Evolutionary conservation across 2,888 invertebrate genomes (phyloP).

Genomic region (Minunthozetes semirufus): DNA sequence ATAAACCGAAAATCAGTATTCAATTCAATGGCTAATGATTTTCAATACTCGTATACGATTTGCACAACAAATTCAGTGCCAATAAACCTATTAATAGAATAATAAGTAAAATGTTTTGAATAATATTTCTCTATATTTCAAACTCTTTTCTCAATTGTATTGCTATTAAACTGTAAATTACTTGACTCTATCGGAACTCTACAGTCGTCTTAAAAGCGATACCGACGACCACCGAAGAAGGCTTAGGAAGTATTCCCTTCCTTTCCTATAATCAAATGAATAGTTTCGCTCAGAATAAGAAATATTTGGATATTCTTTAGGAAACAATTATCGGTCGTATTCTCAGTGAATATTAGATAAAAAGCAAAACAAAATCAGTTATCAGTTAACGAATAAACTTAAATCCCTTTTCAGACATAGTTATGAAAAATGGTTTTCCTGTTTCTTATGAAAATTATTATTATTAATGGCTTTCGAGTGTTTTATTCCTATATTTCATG

Average conservation of each 20-base stretch:
- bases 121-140: not conserved
- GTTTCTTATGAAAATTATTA: no score
- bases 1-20: not conserved
- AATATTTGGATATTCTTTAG: no score
- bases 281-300: no score
- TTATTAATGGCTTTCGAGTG: no score
- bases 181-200: not conserved
- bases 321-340: no score
- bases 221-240: conserved; percentile 5
- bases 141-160: not conserved
- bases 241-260: not conserved
- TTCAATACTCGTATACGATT: not conserved
- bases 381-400: no score
- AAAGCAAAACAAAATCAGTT: no score
- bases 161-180: conserved; percentile 1
- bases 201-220: not conserved
- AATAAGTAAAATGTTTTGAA: not conserved
- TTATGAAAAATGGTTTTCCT: no score
- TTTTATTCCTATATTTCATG: no score
- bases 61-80: not conserved
- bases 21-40: not conserved
- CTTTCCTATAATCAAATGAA: no score
- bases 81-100: conserved; percentile 4
- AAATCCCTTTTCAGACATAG: no score
- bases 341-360: no score